Evolutionary conservation across 2,888 invertebrate genomes (phyloP), one percentile per base, ranked within the genome.

Genomic region (Plagodis pulveraria): DNA sequence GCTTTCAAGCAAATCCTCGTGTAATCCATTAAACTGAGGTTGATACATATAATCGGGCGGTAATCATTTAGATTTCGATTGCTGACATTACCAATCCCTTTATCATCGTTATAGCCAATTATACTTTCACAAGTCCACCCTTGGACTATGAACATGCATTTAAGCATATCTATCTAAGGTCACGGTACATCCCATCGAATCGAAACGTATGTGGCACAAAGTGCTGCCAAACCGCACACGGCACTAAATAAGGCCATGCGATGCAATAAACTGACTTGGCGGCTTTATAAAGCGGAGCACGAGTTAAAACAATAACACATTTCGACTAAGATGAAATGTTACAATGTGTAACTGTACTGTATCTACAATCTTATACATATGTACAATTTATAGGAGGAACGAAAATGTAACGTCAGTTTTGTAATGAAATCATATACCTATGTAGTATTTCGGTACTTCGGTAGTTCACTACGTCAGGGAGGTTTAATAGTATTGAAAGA

Each of bases 301-400:
- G 73, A 79, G 78, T 82, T 84, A 82, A 89, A 87, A 89, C 87
- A 88, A 89, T 88, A 87, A 86, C 85, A 46, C 50, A 49, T 56
- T 86, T 86, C 77, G 73, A 70, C 61, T 49, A 65, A 77, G 79
- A 87, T 83, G 79, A 74, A 81, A 76, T 78, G 77, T 50, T 67
- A 72, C 65, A 75, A 82, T 79, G 76, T 64, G 66, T 50, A 48
- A 36, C 10, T n/a, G 48, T 34, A 48, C 22, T 9, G 10, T 10
- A 10, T n/a, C 10, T 10, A 8, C 40, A 22, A 22, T 22, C 2
- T 22, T 1, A 22, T 22, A 22, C 22, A 22, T 22, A 22, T 22
- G n/a, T n/a, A n/a, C n/a, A n/a, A n/a, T n/a, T n/a, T n/a, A n/a
- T n/a, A n/a, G n/a, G n/a, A n/a, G n/a, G n/a, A n/a, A n/a, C n/a